Conservation (phyloP, 2,113 vertebrate genomes). For the Strix aluco region DNA sequence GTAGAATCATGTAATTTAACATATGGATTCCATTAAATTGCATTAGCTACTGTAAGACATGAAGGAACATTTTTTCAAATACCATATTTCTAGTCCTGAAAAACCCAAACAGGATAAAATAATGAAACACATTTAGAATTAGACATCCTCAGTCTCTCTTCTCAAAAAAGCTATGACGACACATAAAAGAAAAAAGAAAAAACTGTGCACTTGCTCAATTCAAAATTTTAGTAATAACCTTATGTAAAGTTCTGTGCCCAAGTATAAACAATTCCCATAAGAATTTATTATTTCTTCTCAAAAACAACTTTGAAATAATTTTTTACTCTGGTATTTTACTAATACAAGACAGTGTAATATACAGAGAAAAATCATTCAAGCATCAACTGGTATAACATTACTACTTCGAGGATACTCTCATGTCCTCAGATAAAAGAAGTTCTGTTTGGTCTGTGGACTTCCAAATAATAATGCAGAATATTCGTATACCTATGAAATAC, state of each 20-base stretch:
- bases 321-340: neutral
- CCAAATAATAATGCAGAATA: neutral
- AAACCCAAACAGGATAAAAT: neutral
- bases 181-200: neutral
- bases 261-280: neutral
- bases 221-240: neutral
- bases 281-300: neutral
- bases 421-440: neutral
- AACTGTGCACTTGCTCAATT: neutral
- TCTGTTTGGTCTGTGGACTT: neutral
- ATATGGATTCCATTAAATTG: neutral
- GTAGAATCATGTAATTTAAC: neutral
- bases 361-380: neutral
- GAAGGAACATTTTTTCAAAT: neutral
- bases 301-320: neutral
- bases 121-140: neutral
- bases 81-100: neutral
- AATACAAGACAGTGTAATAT: neutral
- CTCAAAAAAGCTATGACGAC: neutral
- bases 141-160: neutral
- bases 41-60: neutral
- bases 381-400: neutral
- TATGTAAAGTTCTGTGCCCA: neutral
- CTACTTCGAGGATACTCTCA: neutral
- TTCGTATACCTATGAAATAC: neutral